phyloP scores from a whole-genome alignment of 2,113 vertebrate genomes.

The Sinosuthora webbiana region DNA sequence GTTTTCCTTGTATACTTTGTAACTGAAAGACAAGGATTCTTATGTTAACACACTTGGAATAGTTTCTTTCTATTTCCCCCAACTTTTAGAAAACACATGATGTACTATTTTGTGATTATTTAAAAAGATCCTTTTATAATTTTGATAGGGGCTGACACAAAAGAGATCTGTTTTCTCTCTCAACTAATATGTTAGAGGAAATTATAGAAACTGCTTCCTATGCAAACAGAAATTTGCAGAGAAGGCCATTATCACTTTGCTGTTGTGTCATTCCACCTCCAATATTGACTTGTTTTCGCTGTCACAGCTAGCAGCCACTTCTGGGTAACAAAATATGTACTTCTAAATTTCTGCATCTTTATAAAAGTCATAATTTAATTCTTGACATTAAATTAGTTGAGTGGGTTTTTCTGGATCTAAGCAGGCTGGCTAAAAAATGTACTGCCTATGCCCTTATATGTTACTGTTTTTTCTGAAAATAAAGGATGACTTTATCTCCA shows the following conservation, averaged over 20 bases:
- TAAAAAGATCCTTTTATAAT: not conserved
- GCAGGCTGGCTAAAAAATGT: not conserved
- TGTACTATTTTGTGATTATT: not conserved
- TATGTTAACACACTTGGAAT: not conserved
- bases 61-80: not conserved
- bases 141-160: not conserved
- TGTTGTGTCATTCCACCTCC: not conserved
- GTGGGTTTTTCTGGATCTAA: not conserved
- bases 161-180: not conserved
- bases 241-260: not conserved
- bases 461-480: not conserved
- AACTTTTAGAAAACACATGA: not conserved
- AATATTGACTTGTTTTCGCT: not conserved
- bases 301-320: not conserved
- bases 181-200: not conserved
- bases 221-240: not conserved
- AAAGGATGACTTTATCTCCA: not conserved
- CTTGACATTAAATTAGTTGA: not conserved
- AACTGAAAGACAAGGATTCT: conserved; percentile 4
- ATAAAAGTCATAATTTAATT: not conserved
- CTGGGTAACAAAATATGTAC: not conserved
- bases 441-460: not conserved
- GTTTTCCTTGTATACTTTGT: not conserved
- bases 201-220: not conserved
- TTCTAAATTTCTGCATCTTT: not conserved